Evolutionary conservation across 2,888 invertebrate genomes (phyloP), one percentile per base, ranked within the genome.

Genomic region (Agonopterix arenella): DNA sequence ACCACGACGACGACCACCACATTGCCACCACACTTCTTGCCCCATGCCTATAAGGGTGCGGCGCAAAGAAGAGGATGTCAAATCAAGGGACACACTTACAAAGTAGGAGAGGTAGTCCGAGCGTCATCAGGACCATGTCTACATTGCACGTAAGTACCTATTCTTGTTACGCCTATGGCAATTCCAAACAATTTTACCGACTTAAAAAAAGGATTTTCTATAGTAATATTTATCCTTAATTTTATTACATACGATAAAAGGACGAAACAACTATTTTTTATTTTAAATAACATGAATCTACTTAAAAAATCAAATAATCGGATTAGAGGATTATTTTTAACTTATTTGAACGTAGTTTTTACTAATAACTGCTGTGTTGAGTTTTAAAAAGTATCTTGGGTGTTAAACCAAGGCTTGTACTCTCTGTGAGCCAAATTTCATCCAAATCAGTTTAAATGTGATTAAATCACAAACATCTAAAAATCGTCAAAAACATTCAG

Each of bases 61-160:
- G 93, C 93, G 53, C 91, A 91, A 67, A 90, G 91, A 73, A 93
- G 92, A 75, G 97, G 97, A 52, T 97, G 97, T 78, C 94, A 95
- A 80, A 94, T 97, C 63, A 93, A 94, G 69, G 96, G 96, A 59
- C 92, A 93, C 68, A 93, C 95, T 45, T 97, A 96, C 77, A 92
- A 92, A 83, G 94, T 96, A 55, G 97, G 97, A 62, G 96, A 97
- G 79, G 91, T 93, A 51, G 95, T 97, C 58, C 92, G 92, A 68
- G 93, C 96, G 56, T 94, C 96, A 48, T 97, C 97, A 67, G 97
- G 97, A 69, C 97, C 97, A 72, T 97, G 97, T 90, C 93, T 97
- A 84, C 94, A 96, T 80, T 97, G 97, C 96, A 95, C 93, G 97
- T 97, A 91, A 95, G 95, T 95, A 57, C 44, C n/a, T 36, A 28